These are phyloP conservation scores for Marasmarcha lunaedactyla DNA, from an alignment of 2,888 invertebrate species.

Conservation along the genomic window DNA sequence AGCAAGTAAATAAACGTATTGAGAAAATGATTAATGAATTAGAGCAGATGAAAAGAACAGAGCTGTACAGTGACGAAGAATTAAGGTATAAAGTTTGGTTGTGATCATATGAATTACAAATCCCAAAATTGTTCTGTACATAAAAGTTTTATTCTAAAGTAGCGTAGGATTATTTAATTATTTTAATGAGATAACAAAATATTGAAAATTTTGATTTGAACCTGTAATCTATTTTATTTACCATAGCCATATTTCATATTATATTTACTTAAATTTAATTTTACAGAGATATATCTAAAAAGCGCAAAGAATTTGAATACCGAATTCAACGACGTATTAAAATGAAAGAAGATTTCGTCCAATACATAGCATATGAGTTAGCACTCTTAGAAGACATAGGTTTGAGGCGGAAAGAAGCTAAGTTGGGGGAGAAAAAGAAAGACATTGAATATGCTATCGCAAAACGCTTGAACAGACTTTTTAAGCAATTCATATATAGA, in stretches of 20 bases:
- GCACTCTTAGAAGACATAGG: slow-evolving; percentile 75
- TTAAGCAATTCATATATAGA: slow-evolving; percentile 75
- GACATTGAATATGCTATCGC: slow-evolving; percentile 78
- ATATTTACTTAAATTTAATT: no score
- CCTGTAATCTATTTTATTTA: no score
- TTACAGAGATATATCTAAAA: slow-evolving; percentile 75
- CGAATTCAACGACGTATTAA: slow-evolving; percentile 77
- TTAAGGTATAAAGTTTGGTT: slow-evolving; percentile 72
- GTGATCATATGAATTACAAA: neutral
- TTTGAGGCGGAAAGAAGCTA: slow-evolving; percentile 68
- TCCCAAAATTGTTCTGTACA: no score
- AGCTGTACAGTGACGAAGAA: slow-evolving; percentile 78
- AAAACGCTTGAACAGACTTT: slow-evolving; percentile 79
- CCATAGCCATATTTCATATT: no score
- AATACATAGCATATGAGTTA: slow-evolving; percentile 79
- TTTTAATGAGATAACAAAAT: no score
- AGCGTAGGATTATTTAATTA: no score
- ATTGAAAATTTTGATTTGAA: no score
- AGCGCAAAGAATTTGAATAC: slow-evolving; percentile 78
- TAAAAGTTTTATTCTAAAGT: no score
- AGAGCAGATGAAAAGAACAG: slow-evolving; percentile 80
- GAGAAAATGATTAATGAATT: slow-evolving; percentile 85
- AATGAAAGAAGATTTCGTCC: slow-evolving; percentile 76
- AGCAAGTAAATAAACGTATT: slow-evolving; percentile 81
- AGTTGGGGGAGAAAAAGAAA: slow-evolving; percentile 71